These are phyloP conservation scores for Pao palembangensis DNA, from an alignment of 2,113 vertebrate genomes.

Conservation along the genomic window DNA sequence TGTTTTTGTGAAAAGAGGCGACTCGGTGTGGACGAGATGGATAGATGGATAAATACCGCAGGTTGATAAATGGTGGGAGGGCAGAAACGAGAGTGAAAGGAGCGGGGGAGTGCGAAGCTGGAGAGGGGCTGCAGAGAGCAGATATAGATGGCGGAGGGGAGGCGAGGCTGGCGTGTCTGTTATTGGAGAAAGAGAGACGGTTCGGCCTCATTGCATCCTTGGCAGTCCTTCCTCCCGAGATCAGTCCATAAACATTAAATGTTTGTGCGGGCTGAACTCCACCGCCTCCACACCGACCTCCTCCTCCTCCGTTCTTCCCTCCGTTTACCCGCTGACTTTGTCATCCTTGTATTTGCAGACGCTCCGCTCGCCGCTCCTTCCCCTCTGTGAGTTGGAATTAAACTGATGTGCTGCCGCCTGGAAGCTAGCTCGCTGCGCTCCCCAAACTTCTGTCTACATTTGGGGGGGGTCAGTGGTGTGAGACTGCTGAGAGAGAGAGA, in stretches of 20 bases:
- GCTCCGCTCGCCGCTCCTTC: background rate
- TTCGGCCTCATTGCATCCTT: conserved; percentile 54
- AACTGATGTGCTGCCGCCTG: conserved; percentile 45
- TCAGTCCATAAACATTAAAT: conserved; percentile 34
- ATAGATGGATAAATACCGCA: conserved; percentile 2
- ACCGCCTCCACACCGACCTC: conserved; percentile 11
- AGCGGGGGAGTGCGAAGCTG: background rate
- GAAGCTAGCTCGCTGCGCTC: conserved; percentile 17
- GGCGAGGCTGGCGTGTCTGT: conserved; percentile 44
- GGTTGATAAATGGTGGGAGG: background rate
- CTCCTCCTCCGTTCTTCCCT: background rate
- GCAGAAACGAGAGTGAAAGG: background rate
- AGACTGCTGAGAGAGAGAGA: too few relatives aligned
- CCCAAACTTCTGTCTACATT: conserved; percentile 66
- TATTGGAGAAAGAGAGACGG: conserved; percentile 41
- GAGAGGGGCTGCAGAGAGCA: conserved; percentile 11
- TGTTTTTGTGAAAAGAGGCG: conserved; percentile 36
- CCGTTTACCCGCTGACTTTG: background rate
- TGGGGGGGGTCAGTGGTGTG: conserved; percentile 49
- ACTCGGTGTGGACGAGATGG: conserved; percentile 1
- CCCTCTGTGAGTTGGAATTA: conserved; percentile 40
- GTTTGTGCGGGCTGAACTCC: conserved; percentile 3
- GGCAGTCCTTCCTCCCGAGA: conserved; percentile 40
- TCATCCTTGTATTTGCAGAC: background rate
- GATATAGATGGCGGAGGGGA: conserved; percentile 9